phyloP scores from a whole-genome alignment of 2,113 vertebrate species.

The Penelope pileata region DNA sequence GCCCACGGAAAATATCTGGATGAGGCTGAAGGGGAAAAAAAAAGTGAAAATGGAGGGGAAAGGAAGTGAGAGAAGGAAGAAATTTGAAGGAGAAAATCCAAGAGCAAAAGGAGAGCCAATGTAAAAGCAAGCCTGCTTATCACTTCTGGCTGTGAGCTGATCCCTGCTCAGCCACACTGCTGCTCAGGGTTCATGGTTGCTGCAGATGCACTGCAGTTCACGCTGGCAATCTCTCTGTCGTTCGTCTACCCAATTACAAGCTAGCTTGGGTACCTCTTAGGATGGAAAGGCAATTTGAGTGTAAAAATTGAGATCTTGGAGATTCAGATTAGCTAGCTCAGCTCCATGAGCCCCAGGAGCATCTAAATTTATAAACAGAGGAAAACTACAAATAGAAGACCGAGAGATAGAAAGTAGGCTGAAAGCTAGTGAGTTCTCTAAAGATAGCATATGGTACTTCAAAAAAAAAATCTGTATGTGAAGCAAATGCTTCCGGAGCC shows the following conservation, averaged over 20 bases:
- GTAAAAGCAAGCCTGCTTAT: neutral
- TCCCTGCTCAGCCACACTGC: neutral
- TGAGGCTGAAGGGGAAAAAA: neutral
- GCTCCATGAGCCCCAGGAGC: neutral
- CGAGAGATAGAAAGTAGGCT: neutral
- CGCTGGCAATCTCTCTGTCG: neutral
- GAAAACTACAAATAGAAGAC: neutral
- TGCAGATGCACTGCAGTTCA: neutral
- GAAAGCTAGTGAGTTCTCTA: neutral
- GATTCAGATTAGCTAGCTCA: neutral
- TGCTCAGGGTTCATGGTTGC: fast-evolving
- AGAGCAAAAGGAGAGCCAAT: neutral
- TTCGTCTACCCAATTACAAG: neutral
- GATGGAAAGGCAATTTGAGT: neutral
- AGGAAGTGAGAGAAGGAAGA: neutral
- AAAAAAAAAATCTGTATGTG: neutral
- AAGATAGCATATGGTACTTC: fast-evolving
- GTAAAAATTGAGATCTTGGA: neutral
- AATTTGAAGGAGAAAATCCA: neutral
- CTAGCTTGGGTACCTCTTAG: neutral
- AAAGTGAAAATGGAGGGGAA: neutral
- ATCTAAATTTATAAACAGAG: neutral
- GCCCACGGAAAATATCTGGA: neutral
- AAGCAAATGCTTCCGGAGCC: neutral
- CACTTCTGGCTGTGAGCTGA: neutral